Conservation (phyloP, 2,888 invertebrate species). For the Pyrrhosoma nymphula region DNA sequence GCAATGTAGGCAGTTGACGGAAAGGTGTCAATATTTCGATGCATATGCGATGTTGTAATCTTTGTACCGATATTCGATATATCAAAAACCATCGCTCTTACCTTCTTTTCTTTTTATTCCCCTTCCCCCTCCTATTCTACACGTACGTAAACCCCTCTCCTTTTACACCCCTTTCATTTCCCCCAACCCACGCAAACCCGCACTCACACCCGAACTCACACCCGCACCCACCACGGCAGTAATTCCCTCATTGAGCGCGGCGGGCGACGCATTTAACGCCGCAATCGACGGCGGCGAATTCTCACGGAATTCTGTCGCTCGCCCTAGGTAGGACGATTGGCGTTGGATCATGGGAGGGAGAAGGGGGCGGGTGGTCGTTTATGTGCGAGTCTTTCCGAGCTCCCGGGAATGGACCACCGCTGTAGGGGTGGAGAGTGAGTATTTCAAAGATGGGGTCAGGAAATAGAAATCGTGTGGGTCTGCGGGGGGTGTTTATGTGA, state of each 20-base stretch:
- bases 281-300: background rate
- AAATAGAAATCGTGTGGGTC: too few relatives aligned
- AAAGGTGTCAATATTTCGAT: too few relatives aligned
- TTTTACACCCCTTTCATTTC: background rate
- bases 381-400: background rate
- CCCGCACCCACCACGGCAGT: background rate
- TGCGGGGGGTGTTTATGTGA: too few relatives aligned
- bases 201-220: background rate
- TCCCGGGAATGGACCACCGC: background rate
- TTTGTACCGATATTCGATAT: too few relatives aligned
- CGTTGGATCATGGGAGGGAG: background rate
- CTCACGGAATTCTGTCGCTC: conserved; percentile 19
- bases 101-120: background rate
- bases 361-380: background rate
- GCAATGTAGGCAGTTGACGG: too few relatives aligned
- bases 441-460: too few relatives aligned
- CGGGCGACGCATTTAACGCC: conserved; percentile 51
- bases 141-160: background rate
- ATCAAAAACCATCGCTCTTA: background rate
- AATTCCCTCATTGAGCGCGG: background rate
- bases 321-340: background rate
- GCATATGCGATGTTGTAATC: too few relatives aligned
- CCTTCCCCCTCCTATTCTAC: too few relatives aligned
- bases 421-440: background rate
- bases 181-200: background rate